Conservation (phyloP, 2,113 vertebrate genomes). For the Neogale vison region DNA sequence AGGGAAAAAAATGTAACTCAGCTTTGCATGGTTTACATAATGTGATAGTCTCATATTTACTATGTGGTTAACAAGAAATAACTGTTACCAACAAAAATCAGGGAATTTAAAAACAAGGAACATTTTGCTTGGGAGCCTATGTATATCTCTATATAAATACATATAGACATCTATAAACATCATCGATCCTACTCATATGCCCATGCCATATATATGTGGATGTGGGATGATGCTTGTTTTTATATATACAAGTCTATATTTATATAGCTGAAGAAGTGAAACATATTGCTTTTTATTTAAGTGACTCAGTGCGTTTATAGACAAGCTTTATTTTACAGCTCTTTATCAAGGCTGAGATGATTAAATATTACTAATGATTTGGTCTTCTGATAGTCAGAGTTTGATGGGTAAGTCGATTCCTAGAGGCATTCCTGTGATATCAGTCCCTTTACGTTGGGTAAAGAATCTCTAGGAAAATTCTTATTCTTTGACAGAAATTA, state of each 20-base stretch:
- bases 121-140: conserved; percentile 78
- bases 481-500: conserved; percentile 27
- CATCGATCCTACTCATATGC: conserved; percentile 74
- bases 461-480: conserved; percentile 28
- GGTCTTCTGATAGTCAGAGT: conserved; percentile 47
- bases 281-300: conserved; percentile 78
- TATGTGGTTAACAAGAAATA: conserved; percentile 79
- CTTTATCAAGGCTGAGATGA: conserved; percentile 16
- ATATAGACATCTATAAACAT: conserved; percentile 80
- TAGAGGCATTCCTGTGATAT: neutral
- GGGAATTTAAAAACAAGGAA: conserved; percentile 78
- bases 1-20: conserved; percentile 60
- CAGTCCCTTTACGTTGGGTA: neutral
- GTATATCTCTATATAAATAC: conserved; percentile 79
- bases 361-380: conserved; percentile 4
- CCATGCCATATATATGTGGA: conserved; percentile 76
- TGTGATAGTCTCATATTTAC: conserved; percentile 78
- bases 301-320: conserved; percentile 62
- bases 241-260: conserved; percentile 58
- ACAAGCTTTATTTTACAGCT: conserved; percentile 48
- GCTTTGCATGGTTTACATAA: conserved; percentile 73
- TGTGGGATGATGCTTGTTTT: conserved; percentile 76
- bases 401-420: conserved; percentile 31
- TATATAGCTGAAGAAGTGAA: conserved; percentile 77
- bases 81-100: conserved; percentile 78